Evolutionary conservation across 1,140 invertebrate genomes (phyloP), one percentile per base, ranked within the genome.

Genomic region (Chironomus tepperi): DNA sequence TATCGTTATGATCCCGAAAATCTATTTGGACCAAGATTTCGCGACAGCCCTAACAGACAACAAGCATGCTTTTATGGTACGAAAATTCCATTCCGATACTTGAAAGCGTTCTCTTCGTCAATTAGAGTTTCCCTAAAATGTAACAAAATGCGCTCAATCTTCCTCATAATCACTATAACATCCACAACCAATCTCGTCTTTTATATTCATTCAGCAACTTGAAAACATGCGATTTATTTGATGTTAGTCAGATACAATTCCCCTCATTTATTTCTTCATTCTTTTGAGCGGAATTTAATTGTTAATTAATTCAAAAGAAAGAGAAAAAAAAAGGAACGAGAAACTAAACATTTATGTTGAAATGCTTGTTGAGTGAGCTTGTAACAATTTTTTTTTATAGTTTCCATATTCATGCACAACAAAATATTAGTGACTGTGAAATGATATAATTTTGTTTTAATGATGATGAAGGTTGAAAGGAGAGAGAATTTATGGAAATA

Each of bases 301-400:
- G 47, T 57, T 57, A 57, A 57, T 57, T 57, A 57, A 57, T 57
- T 57, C 47, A n/a, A 57, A 57, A 34, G 24, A 34, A 34, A 34
- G 24, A 34, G 24, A 34, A 34, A 34, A 5, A 34, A 34, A 34
- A 34, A 34, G 24, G 24, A 34, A 34, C 24, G 47, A n/a, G 47
- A 12, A 57, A 57, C 2, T 3, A 70, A 70, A 70, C 65, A 70
- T 70, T 70, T 16, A 70, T 70, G 65, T 70, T 70, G 19, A 70
- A 70, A 70, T 70, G 65, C n/a, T 18, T 70, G 47, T 57, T 57
- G 47, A 57, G 47, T 57, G 47, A 57, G 47, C 47, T 57, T 57
- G 47, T 57, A 57, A 57, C 47, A 34, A n/a, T n/a, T n/a, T n/a
- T 57, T 57, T 57, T 57, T 57, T 57, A 57, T 57, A 57, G 47